Percentiles rank a stretch among this genome's conserved stretches.
Evolutionary conservation across 2,113 vertebrate genomes (phyloP).

Genomic region (Diadophis punctatus): DNA sequence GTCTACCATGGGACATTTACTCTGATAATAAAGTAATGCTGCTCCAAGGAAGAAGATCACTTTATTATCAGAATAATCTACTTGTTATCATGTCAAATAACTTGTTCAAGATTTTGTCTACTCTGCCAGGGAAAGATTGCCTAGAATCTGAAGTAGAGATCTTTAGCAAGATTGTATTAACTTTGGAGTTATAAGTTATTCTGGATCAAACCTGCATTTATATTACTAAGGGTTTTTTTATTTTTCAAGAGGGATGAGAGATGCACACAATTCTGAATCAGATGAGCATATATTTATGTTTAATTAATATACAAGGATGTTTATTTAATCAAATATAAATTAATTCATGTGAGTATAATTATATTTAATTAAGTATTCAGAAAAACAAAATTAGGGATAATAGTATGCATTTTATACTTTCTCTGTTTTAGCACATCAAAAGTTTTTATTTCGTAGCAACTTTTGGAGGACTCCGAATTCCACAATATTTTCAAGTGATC

Average conservation of each 20-base stretch:
- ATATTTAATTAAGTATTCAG: background rate
- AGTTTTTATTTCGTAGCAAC: background rate
- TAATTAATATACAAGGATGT: background rate
- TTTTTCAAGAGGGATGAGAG: background rate
- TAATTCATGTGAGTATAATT: background rate
- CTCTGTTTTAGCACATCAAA: background rate
- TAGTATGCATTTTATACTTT: background rate
- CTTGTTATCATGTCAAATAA: background rate
- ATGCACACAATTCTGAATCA: background rate
- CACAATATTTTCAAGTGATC: background rate
- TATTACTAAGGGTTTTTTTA: background rate
- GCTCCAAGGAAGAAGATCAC: background rate
- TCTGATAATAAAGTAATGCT: background rate
- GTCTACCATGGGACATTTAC: background rate
- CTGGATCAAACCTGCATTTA: background rate
- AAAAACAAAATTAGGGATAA: background rate
- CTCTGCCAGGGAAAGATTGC: background rate
- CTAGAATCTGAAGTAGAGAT: background rate
- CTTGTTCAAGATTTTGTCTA: background rate
- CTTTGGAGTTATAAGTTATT: background rate
- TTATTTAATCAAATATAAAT: background rate
- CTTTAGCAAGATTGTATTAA: background rate
- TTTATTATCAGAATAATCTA: background rate
- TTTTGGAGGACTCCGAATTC: background rate
- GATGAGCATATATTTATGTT: background rate